A percentile compares a stretch with the other conserved stretches of the same genome.
These are phyloP conservation scores for Bubo scandiacus DNA, from an alignment of 2,113 vertebrate species.

Conservation along the genomic window DNA sequence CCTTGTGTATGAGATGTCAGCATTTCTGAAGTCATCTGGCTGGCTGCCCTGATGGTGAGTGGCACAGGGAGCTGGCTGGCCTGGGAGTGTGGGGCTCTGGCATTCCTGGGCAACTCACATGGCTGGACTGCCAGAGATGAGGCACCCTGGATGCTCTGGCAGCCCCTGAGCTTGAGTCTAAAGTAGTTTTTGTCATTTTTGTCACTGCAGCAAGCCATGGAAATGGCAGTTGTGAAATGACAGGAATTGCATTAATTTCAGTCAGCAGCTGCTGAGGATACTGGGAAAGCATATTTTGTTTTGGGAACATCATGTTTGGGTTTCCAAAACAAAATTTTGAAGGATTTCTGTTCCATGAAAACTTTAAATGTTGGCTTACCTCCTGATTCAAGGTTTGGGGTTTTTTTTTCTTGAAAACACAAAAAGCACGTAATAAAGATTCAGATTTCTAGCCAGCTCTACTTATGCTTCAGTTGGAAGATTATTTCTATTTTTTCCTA, in stretches of 20 bases:
- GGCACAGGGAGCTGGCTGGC: accelerated
- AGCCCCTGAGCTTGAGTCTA: neutral
- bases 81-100: neutral
- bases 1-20: neutral
- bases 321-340: slow-evolving; percentile 52
- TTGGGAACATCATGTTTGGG: slow-evolving; percentile 18
- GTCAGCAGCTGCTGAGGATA: slow-evolving; percentile 21
- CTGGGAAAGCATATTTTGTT: slow-evolving; percentile 45
- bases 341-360: slow-evolving; percentile 24
- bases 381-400: neutral
- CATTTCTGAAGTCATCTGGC: neutral
- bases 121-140: neutral
- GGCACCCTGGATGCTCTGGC: neutral
- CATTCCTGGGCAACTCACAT: accelerated
- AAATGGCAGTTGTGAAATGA: neutral
- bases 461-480: neutral
- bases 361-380: slow-evolving; percentile 9
- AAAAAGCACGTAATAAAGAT: neutral
- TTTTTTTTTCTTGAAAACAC: neutral
- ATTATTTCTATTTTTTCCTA: neutral
- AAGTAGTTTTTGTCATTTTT: neutral
- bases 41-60: accelerated
- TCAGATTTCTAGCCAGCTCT: neutral
- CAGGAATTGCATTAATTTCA: neutral
- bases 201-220: neutral